Evolutionary conservation across 2,888 invertebrate genomes (phyloP).

Genomic region (Callosobruchus maculatus): DNA sequence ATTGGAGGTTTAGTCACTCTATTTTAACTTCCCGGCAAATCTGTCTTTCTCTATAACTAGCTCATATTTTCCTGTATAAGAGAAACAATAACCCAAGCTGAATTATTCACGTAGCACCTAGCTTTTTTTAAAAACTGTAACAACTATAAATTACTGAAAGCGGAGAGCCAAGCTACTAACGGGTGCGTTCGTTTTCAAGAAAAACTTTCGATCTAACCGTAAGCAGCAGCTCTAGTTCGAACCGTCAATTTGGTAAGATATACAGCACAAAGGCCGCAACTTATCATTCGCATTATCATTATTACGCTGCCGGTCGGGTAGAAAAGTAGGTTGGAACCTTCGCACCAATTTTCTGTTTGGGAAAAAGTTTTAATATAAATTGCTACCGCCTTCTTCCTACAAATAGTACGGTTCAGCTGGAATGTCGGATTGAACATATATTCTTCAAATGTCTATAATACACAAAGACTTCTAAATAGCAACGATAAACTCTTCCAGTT

Average conservation of each 20-base stretch:
- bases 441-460: no score
- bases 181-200: background rate
- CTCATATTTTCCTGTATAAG: no score
- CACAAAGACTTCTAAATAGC: no score
- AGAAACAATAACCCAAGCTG: background rate
- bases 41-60: background rate
- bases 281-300: background rate
- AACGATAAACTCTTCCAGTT: no score
- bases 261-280: background rate
- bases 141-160: background rate
- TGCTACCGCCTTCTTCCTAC: background rate
- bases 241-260: background rate
- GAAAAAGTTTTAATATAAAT: background rate
- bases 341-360: background rate
- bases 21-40: no score
- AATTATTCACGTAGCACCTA: background rate
- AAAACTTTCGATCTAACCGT: background rate
- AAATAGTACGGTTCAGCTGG: no score
- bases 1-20: no score
- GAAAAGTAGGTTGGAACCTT: background rate
- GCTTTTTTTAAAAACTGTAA: background rate
- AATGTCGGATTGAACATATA: no score
- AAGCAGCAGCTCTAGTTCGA: background rate
- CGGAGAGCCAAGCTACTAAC: background rate
- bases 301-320: background rate